Percentiles rank a stretch among this genome's conserved stretches.
Evolutionary conservation across 30 jellyfish, hydroid and myxozoan genomes (phyloP).

Genomic region (Cassiopea xamachana): DNA sequence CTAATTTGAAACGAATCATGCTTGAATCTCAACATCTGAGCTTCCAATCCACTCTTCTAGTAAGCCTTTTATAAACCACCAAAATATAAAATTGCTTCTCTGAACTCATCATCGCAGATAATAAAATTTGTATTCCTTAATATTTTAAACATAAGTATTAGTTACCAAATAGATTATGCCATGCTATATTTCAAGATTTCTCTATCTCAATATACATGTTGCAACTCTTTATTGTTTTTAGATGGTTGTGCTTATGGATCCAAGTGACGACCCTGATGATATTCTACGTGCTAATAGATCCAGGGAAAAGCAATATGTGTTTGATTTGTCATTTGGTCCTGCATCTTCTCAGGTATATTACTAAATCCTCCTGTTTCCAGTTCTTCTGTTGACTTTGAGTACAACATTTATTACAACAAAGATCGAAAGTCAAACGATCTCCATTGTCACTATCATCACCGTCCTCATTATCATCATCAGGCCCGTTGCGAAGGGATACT

Average conservation of each 20-base stretch:
- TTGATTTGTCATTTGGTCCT: conserved; percentile 96
- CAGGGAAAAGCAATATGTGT: conserved; percentile 92
- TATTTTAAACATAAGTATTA: too few species aligned
- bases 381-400: background rate
- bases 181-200: background rate
- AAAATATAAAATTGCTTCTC: too few species aligned
- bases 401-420: too few species aligned
- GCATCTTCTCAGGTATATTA: conserved; percentile 88
- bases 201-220: background rate
- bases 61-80: too few species aligned
- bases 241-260: conserved; percentile 99
- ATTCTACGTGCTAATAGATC: conserved; percentile 94
- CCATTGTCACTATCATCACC: too few species aligned
- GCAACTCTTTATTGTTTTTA: background rate
- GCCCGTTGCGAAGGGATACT: too few species aligned
- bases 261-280: conserved; percentile 88
- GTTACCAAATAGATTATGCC: background rate
- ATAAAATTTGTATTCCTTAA: too few species aligned
- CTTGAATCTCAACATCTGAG: background rate
- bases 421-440: too few species aligned
- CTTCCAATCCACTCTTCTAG: background rate
- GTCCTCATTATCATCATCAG: too few species aligned
- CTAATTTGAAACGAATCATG: background rate
- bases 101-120: too few species aligned
- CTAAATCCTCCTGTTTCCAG: background rate